Evolutionary conservation across 2,113 vertebrate species (phyloP).

Genomic region (Oxygymnocypris stewartii): DNA sequence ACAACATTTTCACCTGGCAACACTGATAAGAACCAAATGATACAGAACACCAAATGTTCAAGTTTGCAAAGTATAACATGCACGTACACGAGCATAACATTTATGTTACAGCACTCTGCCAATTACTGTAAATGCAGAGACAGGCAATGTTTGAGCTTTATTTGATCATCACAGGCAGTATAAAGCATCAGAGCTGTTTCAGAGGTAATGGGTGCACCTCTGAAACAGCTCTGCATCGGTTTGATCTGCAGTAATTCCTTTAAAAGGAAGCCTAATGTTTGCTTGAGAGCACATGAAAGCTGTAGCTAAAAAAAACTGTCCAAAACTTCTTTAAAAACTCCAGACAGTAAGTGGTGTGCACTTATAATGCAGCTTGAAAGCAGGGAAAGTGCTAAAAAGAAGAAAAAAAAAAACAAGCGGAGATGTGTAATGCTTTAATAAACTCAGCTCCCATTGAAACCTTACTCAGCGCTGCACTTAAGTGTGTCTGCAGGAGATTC

Average conservation of each 20-base stretch:
- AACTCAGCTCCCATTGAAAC: neutral
- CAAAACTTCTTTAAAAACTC: neutral
- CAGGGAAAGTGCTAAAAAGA: neutral
- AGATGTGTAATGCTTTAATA: neutral
- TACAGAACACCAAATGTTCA: neutral
- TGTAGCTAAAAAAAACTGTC: neutral
- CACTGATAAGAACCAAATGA: neutral
- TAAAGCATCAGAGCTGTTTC: no score
- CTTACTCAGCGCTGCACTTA: neutral
- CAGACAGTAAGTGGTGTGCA: neutral
- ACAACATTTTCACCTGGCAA: neutral
- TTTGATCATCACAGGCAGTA: neutral
- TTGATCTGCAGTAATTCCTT: neutral
- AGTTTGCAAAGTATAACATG: neutral
- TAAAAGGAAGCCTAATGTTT: conserved; percentile 30
- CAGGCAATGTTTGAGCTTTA: neutral
- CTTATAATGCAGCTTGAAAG: neutral
- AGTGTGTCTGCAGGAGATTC: neutral
- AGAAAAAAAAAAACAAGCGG: neutral
- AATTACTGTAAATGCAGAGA: neutral
- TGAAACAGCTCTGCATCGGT: neutral
- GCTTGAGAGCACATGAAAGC: conserved; percentile 27
- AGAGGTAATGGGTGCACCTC: no score
- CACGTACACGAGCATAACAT: no score
- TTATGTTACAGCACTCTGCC: neutral